Base-by-base conservation (phyloP, 2,113 vertebrate genomes). In the Heterochromis multidens region DNA sequence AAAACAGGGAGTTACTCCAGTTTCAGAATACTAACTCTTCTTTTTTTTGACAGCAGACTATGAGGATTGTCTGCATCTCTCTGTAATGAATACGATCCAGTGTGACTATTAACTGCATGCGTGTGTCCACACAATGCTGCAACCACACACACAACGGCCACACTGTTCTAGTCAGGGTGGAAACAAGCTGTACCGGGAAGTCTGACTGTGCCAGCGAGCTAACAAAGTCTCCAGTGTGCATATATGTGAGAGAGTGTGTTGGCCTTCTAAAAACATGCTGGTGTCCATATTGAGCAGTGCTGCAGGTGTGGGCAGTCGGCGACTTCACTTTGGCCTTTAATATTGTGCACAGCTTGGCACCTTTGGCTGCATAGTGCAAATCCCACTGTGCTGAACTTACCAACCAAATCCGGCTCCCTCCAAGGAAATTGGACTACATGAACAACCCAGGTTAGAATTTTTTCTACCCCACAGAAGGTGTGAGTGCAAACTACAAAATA, bases 91-190 rank as follows among this genome's bases (percentile, higher is more conserved):
- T 89, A 27, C 77, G 19, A 74, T 79, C 57, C 83, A 87, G 70
- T 91, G 89, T 92, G 84, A 88, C 80, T 31, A 35, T 33, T 43
- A 61, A 57, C 78, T 87, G 76, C 61, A 81, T 72, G 81, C 86
- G 85, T 93, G 87, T 81, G 89, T 89, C 87, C 74, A 10, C 85
- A 91, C 89, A 91, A 79, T 81, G 61, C 76, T 65, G 70, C 72
- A 81, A 72, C 77, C 82, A 35, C 89, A 76, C 81, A 37, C 78
- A 80, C 86, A 95, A 92, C 79, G 25, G 72, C 78, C 85, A 25
- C 91, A 89, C 88, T 94, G 94, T 94, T 93, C 84, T 59, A n/a
- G 58, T 40, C 86, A 21, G 83, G 76, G 76, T 93, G 93, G 91
- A 94, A 95, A 94, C 89, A 91, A 56, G 82, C 81, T 46, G 82